Evolutionary conservation across 1,140 invertebrate genomes (phyloP).

Genomic region (Drosophila nigrodunni): DNA sequence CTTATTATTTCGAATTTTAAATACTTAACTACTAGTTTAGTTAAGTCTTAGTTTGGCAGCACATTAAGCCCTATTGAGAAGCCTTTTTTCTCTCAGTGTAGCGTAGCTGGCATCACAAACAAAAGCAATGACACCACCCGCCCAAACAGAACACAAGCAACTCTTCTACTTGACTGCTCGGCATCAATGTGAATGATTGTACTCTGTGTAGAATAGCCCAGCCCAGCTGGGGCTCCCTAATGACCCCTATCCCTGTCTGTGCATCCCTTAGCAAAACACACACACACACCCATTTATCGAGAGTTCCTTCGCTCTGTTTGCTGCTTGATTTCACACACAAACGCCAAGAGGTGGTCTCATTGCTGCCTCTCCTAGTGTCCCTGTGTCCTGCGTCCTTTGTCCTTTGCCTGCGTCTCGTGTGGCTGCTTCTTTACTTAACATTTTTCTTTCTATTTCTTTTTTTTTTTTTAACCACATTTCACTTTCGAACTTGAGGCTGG

Average conservation of each 20-base stretch:
- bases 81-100: too few relatives aligned
- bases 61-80: too few relatives aligned
- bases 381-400: conserved; percentile 9
- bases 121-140: conserved; percentile 69
- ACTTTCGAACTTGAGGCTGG: conserved; percentile 56
- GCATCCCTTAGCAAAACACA: conserved; percentile 4
- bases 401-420: conserved; percentile 64
- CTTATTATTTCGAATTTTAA: too few relatives aligned
- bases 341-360: conserved; percentile 60
- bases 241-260: conserved; percentile 62
- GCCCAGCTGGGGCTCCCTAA: conserved; percentile 41
- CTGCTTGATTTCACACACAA: conserved; percentile 55
- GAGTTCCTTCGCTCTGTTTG: conserved; percentile 15
- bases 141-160: conserved; percentile 11
- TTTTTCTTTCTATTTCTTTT: not conserved
- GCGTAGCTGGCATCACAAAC: conserved; percentile 68
- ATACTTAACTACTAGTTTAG: too few relatives aligned
- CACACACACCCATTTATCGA: not conserved
- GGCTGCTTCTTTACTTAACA: conserved; percentile 51
- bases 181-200: conserved; percentile 54
- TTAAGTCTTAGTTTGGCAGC: too few relatives aligned
- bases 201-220: conserved; percentile 31
- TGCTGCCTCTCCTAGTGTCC: not conserved
- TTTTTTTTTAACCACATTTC: conserved; percentile 45
- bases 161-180: conserved; percentile 69